Conservation (phyloP, 2,113 vertebrate species). For the Podarcis muralis region DNA sequence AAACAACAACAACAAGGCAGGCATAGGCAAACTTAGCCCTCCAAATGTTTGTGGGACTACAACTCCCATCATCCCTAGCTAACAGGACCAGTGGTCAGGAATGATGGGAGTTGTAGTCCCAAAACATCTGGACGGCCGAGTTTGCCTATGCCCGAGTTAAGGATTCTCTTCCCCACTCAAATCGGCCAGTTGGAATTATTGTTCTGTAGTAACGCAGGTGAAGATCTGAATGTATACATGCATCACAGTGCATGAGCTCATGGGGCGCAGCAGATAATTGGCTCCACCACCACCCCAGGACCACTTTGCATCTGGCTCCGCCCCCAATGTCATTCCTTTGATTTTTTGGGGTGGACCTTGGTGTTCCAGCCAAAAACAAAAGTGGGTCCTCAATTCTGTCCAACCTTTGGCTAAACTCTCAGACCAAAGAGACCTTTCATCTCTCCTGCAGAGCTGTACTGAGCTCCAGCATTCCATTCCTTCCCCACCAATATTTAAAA, state of each 20-base stretch:
- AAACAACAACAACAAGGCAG: no score
- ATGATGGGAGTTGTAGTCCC: no score
- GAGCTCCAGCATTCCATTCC: no score
- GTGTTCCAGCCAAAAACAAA: background rate
- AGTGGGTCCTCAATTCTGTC: no score
- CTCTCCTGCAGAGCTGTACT: background rate
- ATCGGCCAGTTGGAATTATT: background rate
- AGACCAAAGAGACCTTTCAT: background rate
- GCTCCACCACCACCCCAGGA: background rate
- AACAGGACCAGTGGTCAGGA: no score
- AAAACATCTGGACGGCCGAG: no score
- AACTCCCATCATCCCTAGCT: no score
- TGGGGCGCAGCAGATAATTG: background rate
- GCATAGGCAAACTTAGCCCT: no score
- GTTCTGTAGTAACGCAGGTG: background rate
- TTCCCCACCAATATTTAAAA: no score
- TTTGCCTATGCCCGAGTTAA: no score
- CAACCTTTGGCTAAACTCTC: no score
- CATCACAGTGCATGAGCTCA: background rate
- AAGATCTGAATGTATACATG: background rate
- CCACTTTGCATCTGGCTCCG: background rate
- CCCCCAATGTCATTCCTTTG: background rate
- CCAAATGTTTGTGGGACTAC: no score
- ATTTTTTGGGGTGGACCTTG: background rate
- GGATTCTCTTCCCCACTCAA: background rate